These are phyloP conservation scores for Crotophaga sulcirostris DNA, from an alignment of 2,113 vertebrate species.

Conservation along the genomic window DNA sequence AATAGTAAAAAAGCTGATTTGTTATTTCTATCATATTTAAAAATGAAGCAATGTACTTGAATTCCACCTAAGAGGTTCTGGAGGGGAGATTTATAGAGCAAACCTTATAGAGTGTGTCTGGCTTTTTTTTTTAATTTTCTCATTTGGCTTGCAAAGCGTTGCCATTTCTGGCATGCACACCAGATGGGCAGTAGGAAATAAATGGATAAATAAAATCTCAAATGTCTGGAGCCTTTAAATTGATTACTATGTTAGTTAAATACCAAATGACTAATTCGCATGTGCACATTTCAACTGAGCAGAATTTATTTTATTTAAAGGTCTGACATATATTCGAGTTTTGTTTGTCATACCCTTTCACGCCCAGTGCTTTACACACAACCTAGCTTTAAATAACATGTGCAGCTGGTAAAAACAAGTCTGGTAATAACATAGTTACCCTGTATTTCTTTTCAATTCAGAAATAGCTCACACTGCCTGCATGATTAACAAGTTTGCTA, in stretches of 20 bases:
- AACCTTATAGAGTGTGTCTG: background rate
- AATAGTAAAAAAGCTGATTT: background rate
- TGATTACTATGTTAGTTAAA: constrained; percentile 22
- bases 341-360: constrained; percentile 26
- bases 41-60: background rate
- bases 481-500: background rate
- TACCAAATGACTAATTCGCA: constrained; percentile 40
- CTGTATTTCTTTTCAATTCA: background rate
- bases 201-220: constrained; percentile 54
- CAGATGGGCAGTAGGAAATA: constrained; percentile 46
- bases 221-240: constrained; percentile 35
- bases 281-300: background rate
- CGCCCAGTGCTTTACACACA: background rate
- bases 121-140: background rate
- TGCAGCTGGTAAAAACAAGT: background rate
- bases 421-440: background rate
- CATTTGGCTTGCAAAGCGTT: background rate
- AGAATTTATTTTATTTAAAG: constrained; percentile 51
- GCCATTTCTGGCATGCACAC: background rate
- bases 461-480: background rate
- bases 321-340: constrained; percentile 16
- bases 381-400: constrained; percentile 16
- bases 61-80: background rate
- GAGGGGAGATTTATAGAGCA: background rate
- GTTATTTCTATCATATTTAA: background rate